These are phyloP conservation scores for Acrobeloides nanus DNA, from an alignment of 2,888 invertebrate genomes.

Conservation along the genomic window DNA sequence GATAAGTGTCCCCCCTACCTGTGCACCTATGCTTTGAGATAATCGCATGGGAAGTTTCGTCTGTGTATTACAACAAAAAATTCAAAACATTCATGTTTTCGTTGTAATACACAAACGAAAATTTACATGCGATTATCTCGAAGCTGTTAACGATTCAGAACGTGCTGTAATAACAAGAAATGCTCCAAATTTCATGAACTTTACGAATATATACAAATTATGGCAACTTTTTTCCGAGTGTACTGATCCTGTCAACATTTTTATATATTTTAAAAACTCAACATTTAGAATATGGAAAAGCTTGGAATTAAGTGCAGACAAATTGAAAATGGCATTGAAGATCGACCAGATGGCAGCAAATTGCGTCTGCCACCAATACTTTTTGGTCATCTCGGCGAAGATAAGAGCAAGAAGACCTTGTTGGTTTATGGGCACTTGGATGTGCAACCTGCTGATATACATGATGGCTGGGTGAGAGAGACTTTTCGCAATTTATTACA, in stretches of 20 bases:
- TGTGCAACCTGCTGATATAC: slow-evolving; percentile 83
- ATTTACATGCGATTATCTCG: no score
- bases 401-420: slow-evolving; percentile 80
- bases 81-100: no score
- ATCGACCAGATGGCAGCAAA: slow-evolving; percentile 23
- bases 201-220: no score
- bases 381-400: slow-evolving; percentile 64
- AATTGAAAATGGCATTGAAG: slow-evolving; percentile 36
- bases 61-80: no score
- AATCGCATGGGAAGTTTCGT: no score
- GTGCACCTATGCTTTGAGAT: no score
- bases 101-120: no score
- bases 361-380: slow-evolving; percentile 43
- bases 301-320: slow-evolving; percentile 38
- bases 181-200: no score
- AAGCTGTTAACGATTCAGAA: no score
- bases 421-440: slow-evolving; percentile 93
- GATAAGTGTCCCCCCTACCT: no score
- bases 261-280: slow-evolving; percentile 3
- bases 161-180: no score
- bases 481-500: background rate
- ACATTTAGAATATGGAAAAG: slow-evolving; percentile 22
- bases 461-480: slow-evolving; percentile 21
- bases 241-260: slow-evolving; percentile 5
- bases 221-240: no score